These are phyloP conservation scores for Cylloceria caligata DNA, from an alignment of 2,888 invertebrate species.

Conservation along the genomic window DNA sequence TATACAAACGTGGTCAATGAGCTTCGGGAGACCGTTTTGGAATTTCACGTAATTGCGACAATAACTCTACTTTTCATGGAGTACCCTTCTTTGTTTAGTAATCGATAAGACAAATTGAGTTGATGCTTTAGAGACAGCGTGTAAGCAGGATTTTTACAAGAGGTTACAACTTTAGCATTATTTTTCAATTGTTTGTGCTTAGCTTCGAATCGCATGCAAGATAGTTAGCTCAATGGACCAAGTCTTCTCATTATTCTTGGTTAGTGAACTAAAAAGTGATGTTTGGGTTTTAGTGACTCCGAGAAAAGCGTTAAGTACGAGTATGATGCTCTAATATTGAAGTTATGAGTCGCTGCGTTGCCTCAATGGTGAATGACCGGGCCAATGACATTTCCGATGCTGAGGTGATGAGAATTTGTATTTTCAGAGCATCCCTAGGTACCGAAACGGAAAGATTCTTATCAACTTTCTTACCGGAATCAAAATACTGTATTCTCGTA, in stretches of 20 bases:
- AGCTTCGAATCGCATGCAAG: conserved; percentile 46
- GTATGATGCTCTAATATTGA: conserved; percentile 27
- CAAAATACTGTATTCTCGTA: conserved; percentile 54
- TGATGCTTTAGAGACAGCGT: conserved; percentile 44
- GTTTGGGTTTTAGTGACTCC: conserved; percentile 41
- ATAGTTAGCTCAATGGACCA: conserved; percentile 27
- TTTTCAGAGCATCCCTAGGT: conserved; percentile 45
- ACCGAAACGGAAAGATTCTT: conserved; percentile 57
- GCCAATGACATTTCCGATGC: conserved; percentile 64
- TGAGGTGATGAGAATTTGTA: conserved; percentile 58
- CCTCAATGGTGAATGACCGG: no score
- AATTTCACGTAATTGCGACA: not conserved
- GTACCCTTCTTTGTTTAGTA: conserved; percentile 25
- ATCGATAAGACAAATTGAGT: conserved; percentile 16
- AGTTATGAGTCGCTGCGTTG: no score
- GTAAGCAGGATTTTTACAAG: conserved; percentile 39
- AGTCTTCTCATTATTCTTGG: conserved; percentile 23
- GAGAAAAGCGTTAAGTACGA: conserved; percentile 45
- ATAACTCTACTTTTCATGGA: not conserved
- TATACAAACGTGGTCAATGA: conserved; percentile 10
- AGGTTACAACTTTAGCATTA: conserved; percentile 8
- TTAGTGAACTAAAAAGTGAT: conserved; percentile 43
- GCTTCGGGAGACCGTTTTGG: not conserved
- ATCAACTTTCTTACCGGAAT: conserved; percentile 44
- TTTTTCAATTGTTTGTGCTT: conserved; percentile 51